Evolutionary conservation across 2,888 invertebrate genomes (phyloP), one percentile per base, ranked within the genome.

Genomic region (Melanostoma mellinum): DNA sequence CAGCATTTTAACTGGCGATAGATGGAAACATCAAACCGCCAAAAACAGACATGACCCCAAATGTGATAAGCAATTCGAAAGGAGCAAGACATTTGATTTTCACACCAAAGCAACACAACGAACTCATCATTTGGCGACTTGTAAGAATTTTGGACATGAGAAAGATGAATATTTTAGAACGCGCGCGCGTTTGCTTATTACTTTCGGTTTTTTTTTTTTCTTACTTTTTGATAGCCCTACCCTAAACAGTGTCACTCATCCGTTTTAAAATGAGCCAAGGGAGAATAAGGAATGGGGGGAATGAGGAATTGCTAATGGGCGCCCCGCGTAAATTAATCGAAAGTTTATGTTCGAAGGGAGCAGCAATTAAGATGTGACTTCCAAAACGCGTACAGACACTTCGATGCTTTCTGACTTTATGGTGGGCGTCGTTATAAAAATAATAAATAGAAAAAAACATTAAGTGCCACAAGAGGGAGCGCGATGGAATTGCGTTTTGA

Each of bases 161-260:
- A 42, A 38, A 42, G n/a, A 69, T 55, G n/a, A 35, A 20, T 20
- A 30, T 38, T 42, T 30, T 40, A 9, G 52, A 5, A 32, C 32
- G 52, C 46, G 68, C 32, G 36, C 44, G 33, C 44, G 6, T 60
- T 60, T 67, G 40, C 6, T 50, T 53, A 40, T 38, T 38, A 44
- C 3, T 36, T n/a, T 63, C 52, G 40, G 1, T 6, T 32, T 5
- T 32, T 40, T n/a, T 67, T 52, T 71, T 60, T 60, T 36, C 8
- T 56, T 3, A 3, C 30, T 50, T 36, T 4, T 33, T 6, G 30
- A n/a, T 9, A 50, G 69, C 76, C 76, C 63, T 71, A 50, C 55
- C 76, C 76, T 71, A 71, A 63, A 63, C 50, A 69, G 52, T 60
- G 53, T 69, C 72, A 77, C 42, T 69, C 63, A 77, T 44, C 44